Percentiles rank a stretch among this genome's conserved stretches.
Evolutionary conservation across 2,113 vertebrate genomes (phyloP).

Genomic region (Larimichthys crocea): DNA sequence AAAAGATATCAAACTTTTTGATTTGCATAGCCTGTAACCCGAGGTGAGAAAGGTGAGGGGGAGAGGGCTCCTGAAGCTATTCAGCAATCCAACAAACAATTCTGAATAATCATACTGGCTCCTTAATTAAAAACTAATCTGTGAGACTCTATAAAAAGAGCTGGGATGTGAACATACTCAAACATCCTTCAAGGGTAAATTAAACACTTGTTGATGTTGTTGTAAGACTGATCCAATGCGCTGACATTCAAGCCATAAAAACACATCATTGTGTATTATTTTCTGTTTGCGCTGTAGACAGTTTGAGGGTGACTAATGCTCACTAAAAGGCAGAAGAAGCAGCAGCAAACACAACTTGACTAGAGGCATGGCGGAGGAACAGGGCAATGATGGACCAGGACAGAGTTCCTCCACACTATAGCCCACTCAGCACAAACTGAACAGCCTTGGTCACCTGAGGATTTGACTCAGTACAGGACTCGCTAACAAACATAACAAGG

Average conservation of each 20-base stretch:
- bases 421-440: constrained; percentile 59
- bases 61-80: not conserved
- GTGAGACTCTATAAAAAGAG: not conserved
- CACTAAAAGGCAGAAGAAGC: constrained; percentile 6
- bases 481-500: constrained; percentile 39
- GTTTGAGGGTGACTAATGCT: constrained; percentile 28
- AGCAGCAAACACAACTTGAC: constrained; percentile 29
- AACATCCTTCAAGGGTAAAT: not conserved
- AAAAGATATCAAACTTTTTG: too few species aligned
- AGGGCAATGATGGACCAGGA: constrained; percentile 35
- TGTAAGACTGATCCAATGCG: not conserved
- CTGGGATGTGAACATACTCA: not conserved
- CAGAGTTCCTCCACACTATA: constrained; percentile 34
- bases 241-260: not conserved
- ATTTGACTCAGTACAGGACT: constrained; percentile 44
- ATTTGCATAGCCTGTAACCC: too few species aligned
- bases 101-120: too few species aligned
- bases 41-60: not conserved
- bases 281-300: not conserved
- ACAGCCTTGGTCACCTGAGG: not conserved
- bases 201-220: not conserved
- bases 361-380: constrained; percentile 39
- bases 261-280: not conserved
- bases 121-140: not conserved
- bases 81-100: not conserved